Base-by-base conservation (phyloP, 1,140 invertebrate genomes). In the Lordiphosa clarofinis region DNA sequence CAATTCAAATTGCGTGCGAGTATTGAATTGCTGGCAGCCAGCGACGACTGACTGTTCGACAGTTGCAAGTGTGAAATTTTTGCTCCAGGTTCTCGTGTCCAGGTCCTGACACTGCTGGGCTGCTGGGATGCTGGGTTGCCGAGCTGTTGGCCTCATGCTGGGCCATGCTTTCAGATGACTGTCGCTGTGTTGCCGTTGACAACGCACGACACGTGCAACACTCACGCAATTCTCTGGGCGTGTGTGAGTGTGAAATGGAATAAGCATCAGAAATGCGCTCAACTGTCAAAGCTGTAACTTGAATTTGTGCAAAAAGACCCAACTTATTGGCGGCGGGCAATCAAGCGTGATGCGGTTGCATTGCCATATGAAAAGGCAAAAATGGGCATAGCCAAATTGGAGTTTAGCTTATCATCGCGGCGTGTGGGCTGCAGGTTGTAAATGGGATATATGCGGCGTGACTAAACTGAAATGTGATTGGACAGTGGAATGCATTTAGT, bases 181-280 rank as follows among this genome's bases (percentile, higher is more conserved):
- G 60, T 62, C 61, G 54, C 31, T 54, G 57, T 44, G 58, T 67
- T 67, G 71, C 42, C 54, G 58, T 67, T 82, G 72, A 81, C 66
- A 65, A 65, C 61, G 50, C 54, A 48, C 47, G 49, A 59, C 75
- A 74, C 72, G 72, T 69, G 71, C 72, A 75, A 57, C 60, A 75
- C 59, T 73, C 73, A 78, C 74, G 78, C 64, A 59, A 78, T 68
- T 62, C 3, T 28, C 21, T 15, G 36, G 33, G 31, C 48, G 46
- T 56, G 57, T 42, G 31, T 56, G 53, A 49, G 57, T 55, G 57
- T 58, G 28, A 31, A 31, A 31, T 31, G 59, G 64, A 78, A 68
- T 72, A 69, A 76, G 72, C 68, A 72, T 76, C 59, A 62, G 60
- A 72, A 81, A 84, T 76, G 76, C 78, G 81, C 58, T 84, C 76